Evolutionary conservation across 2,113 vertebrate genomes (phyloP), one percentile per base, ranked within the genome.

Genomic region (Xiphophorus couchianus): DNA sequence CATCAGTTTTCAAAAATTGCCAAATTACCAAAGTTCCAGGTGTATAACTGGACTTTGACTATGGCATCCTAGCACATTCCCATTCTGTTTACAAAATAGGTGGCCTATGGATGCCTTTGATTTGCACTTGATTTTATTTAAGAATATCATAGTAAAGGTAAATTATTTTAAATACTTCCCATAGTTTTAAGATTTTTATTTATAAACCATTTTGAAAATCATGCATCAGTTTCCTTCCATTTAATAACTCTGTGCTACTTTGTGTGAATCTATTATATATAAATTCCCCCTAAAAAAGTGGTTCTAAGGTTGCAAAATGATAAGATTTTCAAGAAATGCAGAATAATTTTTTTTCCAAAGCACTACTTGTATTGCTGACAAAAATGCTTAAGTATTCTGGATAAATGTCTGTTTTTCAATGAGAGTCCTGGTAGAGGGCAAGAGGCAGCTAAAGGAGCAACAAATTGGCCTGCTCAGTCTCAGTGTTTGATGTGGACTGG

Each of bases 401-500:
- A 84, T 86, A 90, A 86, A 86, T 77, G 77, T 71, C 66, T 88
- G 77, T 28, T 27, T 73, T 75, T 73, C 76, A 75, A 78, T 78
- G 74, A 84, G 77, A 80, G 84, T 93, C 85, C 78, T 77, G 25
- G 66, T 69, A 76, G 30, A 84, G 76, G 81, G 82, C 71, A 82
- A 73, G 81, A 80, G 75, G 81, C 2, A 25, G 85, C 84, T 79
- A 35, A 82, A 80, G 79, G 81, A 90, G 85, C 85, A 93, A 92
- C 91, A 93, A 93, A 93, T 93, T 93, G 90, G 90, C 84, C 85
- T 54, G 80, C 84, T 91, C 88, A 81, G 89, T 54, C 83, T 84
- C 62, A 2, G 62, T 71, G 89, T 94, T 90, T 91, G 87, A 93
- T 92, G 89, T 90, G 89, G 88, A 87, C 87, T 73, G 48, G 76